These are phyloP conservation scores for Lophotriccus pileatus DNA, from an alignment of 2,797 vertebrate species.

Conservation along the genomic window DNA sequence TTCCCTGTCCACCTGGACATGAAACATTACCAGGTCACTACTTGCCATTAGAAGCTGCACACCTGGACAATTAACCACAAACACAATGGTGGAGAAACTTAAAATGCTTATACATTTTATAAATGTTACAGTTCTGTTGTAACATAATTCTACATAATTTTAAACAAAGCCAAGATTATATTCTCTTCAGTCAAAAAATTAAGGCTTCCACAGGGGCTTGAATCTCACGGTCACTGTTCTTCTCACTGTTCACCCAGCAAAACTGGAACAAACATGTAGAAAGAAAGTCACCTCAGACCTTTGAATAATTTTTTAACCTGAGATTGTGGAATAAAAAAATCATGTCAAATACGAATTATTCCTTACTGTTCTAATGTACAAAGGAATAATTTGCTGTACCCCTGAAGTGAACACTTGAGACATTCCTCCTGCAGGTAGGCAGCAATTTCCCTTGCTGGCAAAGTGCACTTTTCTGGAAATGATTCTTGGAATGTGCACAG, in stretches of 20 bases:
- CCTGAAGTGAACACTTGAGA: neutral
- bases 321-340: rapidly evolving
- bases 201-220: neutral
- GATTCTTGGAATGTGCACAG: neutral
- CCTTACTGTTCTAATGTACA: no score
- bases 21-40: neutral
- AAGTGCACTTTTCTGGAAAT: neutral
- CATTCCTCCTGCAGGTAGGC: neutral
- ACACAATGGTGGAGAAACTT: rapidly evolving
- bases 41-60: neutral
- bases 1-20: neutral
- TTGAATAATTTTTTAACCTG: neutral
- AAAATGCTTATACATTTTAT: neutral
- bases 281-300: neutral
- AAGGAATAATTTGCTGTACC: neutral
- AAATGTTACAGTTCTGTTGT: neutral
- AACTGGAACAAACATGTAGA: neutral
- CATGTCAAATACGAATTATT: no score
- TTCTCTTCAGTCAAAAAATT: neutral
- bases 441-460: neutral
- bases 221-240: neutral
- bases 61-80: neutral
- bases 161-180: neutral
- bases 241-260: neutral
- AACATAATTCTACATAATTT: neutral